These are phyloP conservation scores for Azorinus chamasolen DNA, from an alignment of 2,888 invertebrate species.

Conservation along the genomic window DNA sequence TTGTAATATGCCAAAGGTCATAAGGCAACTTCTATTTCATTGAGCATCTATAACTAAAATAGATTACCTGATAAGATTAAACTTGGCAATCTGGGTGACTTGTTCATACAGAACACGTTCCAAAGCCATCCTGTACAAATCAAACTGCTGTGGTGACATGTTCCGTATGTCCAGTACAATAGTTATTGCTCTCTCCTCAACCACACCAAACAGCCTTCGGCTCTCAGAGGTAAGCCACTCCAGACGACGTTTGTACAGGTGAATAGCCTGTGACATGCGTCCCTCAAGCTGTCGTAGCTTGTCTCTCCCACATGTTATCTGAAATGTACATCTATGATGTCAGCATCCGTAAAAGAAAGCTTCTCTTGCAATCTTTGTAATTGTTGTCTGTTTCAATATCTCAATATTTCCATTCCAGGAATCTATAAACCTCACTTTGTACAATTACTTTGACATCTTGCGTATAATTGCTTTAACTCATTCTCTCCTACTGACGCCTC, in stretches of 20 bases:
- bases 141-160: constrained; percentile 84
- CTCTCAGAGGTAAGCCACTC: constrained; percentile 86
- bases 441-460: no score
- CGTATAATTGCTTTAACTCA: no score
- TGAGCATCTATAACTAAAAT: no score
- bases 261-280: constrained; percentile 80
- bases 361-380: no score
- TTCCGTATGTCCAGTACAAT: constrained; percentile 85
- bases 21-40: no score
- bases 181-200: constrained; percentile 83
- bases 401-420: no score
- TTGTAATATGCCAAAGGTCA: no score
- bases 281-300: constrained; percentile 81
- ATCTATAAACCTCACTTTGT: no score
- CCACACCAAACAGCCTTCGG: constrained; percentile 85
- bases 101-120: constrained; percentile 85
- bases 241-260: constrained; percentile 82
- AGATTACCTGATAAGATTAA: constrained; percentile 86
- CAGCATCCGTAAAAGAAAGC: no score
- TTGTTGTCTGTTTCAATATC: no score
- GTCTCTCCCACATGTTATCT: constrained; percentile 83
- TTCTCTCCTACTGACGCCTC: no score
- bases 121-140: constrained; percentile 83
- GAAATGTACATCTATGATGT: constrained; percentile 8
- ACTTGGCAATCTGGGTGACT: constrained; percentile 82